Conservation (phyloP, 2,888 invertebrate genomes). For the Acronicta aceris region DNA sequence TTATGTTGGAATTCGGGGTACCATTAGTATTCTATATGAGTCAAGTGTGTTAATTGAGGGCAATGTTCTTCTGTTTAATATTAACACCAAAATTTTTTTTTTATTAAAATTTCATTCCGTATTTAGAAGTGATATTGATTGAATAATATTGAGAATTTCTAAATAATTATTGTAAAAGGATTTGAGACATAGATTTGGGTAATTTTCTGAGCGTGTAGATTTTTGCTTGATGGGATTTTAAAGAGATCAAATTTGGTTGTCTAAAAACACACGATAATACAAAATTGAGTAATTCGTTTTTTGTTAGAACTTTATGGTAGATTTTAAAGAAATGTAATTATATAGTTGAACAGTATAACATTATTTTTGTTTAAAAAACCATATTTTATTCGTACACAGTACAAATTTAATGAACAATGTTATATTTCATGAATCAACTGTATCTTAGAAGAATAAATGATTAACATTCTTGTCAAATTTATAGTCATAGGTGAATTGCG, state of each 20-base stretch:
- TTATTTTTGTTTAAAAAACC: constrained; percentile 27
- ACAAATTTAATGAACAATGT: constrained; percentile 41
- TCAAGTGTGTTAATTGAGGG: constrained; percentile 15
- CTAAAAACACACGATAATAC: too few species aligned
- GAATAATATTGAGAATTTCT: not conserved
- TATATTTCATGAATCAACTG: constrained; percentile 28
- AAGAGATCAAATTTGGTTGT: not conserved
- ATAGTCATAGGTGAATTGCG: not conserved
- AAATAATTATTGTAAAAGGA: constrained; percentile 1
- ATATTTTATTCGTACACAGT: constrained; percentile 47
- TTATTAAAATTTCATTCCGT: constrained; percentile 30
- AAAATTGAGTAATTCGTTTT: not conserved
- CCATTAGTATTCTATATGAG: constrained; percentile 15
- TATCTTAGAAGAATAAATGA: not conserved
- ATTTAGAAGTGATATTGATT: constrained; percentile 3
- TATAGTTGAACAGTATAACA: constrained; percentile 10
- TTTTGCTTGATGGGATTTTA: not conserved
- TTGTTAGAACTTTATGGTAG: not conserved
- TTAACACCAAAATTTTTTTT: constrained; percentile 9
- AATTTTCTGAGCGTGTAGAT: not conserved
- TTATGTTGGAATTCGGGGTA: constrained; percentile 13
- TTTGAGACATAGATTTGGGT: not conserved
- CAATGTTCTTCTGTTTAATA: constrained; percentile 16
- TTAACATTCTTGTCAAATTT: not conserved
- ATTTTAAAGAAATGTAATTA: not conserved